Evolutionary conservation across 2,113 vertebrate genomes (phyloP), one percentile per base, ranked within the genome.

Genomic region (Dromiciops gliroides): DNA sequence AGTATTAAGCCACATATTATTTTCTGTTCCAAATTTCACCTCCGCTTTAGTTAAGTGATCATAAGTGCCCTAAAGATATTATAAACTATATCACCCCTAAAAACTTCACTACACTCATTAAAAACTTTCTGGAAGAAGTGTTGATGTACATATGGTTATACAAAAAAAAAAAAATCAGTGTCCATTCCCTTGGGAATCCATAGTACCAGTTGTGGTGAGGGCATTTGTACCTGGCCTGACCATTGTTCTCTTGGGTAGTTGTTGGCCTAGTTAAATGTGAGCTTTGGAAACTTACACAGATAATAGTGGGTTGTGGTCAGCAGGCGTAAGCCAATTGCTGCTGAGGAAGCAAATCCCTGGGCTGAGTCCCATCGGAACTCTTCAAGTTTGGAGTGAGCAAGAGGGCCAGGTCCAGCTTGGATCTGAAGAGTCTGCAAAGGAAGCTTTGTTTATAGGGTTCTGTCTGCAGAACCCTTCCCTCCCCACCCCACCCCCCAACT

Each of bases 381-480:
- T 83, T 90, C 48, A 49, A 31, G 89, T 50, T 90, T 90, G 47
- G 89, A 50, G 48, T 28, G 25, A 50, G 48, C 89, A 25, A 83
- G 26, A 49, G 48, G 89, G 48, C 89, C 48, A 11, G 89, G 48
- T 90, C 89, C 89, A 90, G 89, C 89, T 90, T 90, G 89, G 89
- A 90, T 90, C 24, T 28, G 89, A 90, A 48, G 28, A 50, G 89
- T 44, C 89, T 49, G 89, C 89, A 48, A 90, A 50, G 48, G 48
- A 50, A 48, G 24, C 48, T 90, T 48, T 90, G 48, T 48, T 90
- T 90, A 50, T 50, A 28, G 89, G 89, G 89, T 50, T 90, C 47
- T 48, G 89, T 50, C 89, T 90, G 89, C 89, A 90, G 89, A 90
- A 90, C 47, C 47, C 89, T 90, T 90, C 47, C 47, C 88, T 60